Conservation (phyloP, 2,888 invertebrate species). For the Laspeyria flexula region DNA sequence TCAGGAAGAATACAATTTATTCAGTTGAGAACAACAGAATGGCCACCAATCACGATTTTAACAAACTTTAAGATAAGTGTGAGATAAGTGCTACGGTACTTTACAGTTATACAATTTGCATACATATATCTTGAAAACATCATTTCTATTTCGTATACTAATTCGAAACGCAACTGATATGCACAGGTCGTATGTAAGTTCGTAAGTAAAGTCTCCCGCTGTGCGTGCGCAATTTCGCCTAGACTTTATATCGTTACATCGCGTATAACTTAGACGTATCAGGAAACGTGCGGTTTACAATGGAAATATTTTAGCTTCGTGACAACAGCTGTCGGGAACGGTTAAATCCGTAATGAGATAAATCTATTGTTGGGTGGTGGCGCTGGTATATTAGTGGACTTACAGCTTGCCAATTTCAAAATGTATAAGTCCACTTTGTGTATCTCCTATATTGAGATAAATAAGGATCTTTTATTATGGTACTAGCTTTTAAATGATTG, state of each 20-base stretch:
- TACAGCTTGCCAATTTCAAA: background rate
- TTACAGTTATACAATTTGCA: conserved; percentile 29
- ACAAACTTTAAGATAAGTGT: conserved; percentile 1
- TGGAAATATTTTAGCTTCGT: conserved; percentile 59
- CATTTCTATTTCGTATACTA: conserved; percentile 23
- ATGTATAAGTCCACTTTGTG: background rate
- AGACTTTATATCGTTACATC: conserved; percentile 57
- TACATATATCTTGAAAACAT: conserved; percentile 19
- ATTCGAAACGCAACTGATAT: conserved; percentile 24
- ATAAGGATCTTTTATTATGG: too few relatives aligned
- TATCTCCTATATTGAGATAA: too few relatives aligned
- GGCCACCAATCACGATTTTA: background rate
- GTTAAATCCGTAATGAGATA: conserved; percentile 68
- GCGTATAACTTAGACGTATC: conserved; percentile 62
- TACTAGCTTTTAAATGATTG: too few relatives aligned
- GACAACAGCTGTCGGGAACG: conserved; percentile 62
- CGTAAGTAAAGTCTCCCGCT: conserved; percentile 44
- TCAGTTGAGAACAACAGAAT: background rate
- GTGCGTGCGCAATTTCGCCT: conserved; percentile 55
- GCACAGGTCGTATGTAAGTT: conserved; percentile 2
- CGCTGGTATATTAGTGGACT: conserved; percentile 33
- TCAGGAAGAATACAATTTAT: background rate
- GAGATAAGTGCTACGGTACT: conserved; percentile 29
- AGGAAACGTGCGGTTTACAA: conserved; percentile 60
- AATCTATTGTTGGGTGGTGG: conserved; percentile 45